A percentile compares a stretch with the other conserved stretches of the same genome.
phyloP scores from a whole-genome alignment of 2,797 vertebrate species.

The Thripadectes ignobilis region DNA sequence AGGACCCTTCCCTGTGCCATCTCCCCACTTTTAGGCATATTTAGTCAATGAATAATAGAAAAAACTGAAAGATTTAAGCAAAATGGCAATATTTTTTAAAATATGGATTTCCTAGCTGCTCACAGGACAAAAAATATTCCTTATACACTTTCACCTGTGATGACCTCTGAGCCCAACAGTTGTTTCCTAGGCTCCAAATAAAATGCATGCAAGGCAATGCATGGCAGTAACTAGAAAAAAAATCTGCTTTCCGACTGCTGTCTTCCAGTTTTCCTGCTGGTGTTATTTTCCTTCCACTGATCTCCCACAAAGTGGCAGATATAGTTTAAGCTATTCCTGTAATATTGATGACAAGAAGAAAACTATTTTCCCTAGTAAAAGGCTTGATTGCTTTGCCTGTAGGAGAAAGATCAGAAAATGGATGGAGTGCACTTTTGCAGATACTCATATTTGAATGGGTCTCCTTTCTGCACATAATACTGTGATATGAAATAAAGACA shows the following conservation, averaged over 20 bases:
- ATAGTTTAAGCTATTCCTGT: background rate
- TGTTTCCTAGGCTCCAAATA: background rate
- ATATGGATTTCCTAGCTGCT: background rate
- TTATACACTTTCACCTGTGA: rapidly evolving
- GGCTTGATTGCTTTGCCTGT: background rate
- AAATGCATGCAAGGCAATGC: background rate
- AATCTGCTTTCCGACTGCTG: background rate
- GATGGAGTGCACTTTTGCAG: background rate
- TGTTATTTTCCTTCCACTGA: background rate
- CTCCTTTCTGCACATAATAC: background rate
- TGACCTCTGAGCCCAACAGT: background rate
- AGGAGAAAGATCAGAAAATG: background rate
- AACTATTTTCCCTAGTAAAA: background rate
- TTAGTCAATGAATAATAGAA: background rate
- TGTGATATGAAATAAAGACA: background rate
- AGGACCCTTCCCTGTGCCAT: background rate
- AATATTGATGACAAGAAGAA: background rate
- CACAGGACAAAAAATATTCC: background rate
- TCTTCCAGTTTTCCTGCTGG: background rate
- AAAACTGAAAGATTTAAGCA: background rate
- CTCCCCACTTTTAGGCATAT: background rate
- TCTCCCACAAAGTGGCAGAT: background rate
- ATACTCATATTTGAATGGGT: background rate
- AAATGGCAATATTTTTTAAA: background rate
- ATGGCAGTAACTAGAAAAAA: background rate